These are phyloP conservation scores for Drosophila aff. DNA, from an alignment of 1,140 invertebrate genomes.

Conservation along the genomic window DNA sequence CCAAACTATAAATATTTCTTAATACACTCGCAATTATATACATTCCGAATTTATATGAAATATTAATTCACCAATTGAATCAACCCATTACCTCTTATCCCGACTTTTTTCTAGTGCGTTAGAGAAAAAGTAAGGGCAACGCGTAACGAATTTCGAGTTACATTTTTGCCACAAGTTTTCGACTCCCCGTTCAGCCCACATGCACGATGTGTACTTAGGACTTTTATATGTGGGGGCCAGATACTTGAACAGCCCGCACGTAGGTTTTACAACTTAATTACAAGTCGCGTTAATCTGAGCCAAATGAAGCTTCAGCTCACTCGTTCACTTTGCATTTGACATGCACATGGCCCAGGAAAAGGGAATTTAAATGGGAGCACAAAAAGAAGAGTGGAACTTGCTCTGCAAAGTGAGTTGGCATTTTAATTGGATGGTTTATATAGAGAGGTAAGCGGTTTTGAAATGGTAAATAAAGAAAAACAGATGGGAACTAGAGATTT, in stretches of 20 bases:
- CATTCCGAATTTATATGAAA: not conserved
- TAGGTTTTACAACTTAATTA: conserved; percentile 80
- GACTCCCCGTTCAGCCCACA: not conserved
- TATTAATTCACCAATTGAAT: not conserved
- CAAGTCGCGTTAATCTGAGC: conserved; percentile 60
- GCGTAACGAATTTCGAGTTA: conserved; percentile 57
- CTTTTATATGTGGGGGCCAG: conserved; percentile 48
- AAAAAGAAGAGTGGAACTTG: conserved; percentile 8
- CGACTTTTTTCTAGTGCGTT: not conserved
- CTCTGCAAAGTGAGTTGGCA: conserved; percentile 46
- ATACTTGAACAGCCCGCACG: conserved; percentile 52
- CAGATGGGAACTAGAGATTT: not conserved
- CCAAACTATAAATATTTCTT: not conserved
- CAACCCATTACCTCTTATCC: too few relatives aligned
- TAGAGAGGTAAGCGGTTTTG: not conserved
- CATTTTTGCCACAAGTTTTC: conserved; percentile 41
- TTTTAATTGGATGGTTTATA: conserved; percentile 46
- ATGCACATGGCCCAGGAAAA: conserved; percentile 13
- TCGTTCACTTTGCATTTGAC: conserved; percentile 44
- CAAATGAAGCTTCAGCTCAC: conserved; percentile 62
- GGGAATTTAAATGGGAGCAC: conserved; percentile 20
- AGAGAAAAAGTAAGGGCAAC: conserved; percentile 14
- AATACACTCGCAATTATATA: not conserved
- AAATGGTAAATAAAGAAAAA: too few relatives aligned
- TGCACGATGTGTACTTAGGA: conserved; percentile 70